Percentiles rank a stretch among this genome's conserved stretches.
phyloP scores from a whole-genome alignment of 2,113 vertebrate species.

The Eurystomus gularis region DNA sequence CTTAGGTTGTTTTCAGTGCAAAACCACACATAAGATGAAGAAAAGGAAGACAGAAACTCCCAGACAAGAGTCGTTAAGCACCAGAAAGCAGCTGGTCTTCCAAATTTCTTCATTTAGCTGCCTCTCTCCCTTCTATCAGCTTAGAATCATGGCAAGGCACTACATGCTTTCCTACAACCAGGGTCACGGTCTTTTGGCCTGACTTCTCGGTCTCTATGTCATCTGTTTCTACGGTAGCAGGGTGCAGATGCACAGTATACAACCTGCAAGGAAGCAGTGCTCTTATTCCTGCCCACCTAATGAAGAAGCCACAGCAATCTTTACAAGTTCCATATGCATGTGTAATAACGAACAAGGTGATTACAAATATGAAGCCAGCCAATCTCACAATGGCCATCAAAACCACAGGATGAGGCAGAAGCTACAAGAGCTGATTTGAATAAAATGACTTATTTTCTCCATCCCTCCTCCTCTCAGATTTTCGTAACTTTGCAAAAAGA shows the following conservation, averaged over 20 bases:
- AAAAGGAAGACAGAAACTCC: too few relatives aligned
- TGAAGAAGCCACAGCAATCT: neutral
- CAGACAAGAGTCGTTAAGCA: neutral
- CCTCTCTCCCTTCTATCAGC: neutral
- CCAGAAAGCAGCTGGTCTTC: neutral
- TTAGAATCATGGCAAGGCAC: neutral
- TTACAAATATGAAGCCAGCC: neutral
- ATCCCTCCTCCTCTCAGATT: neutral
- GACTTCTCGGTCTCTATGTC: neutral
- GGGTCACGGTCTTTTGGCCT: neutral
- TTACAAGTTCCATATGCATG: neutral
- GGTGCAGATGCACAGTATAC: neutral
- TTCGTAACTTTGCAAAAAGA: neutral
- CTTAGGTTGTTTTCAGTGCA: too few relatives aligned
- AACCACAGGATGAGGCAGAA: accelerated
- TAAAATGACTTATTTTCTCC: neutral
- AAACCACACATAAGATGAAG: too few relatives aligned
- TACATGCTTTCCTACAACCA: too few relatives aligned
- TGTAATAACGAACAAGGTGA: neutral
- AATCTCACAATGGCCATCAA: neutral
- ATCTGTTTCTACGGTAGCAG: neutral
- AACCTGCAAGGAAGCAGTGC: neutral
- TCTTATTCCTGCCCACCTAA: neutral
- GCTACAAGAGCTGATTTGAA: neutral
- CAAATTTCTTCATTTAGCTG: neutral